Evolutionary conservation across 1,140 invertebrate species (phyloP), one percentile per base, ranked within the genome.

Genomic region (Sitobion miscanthi): DNA sequence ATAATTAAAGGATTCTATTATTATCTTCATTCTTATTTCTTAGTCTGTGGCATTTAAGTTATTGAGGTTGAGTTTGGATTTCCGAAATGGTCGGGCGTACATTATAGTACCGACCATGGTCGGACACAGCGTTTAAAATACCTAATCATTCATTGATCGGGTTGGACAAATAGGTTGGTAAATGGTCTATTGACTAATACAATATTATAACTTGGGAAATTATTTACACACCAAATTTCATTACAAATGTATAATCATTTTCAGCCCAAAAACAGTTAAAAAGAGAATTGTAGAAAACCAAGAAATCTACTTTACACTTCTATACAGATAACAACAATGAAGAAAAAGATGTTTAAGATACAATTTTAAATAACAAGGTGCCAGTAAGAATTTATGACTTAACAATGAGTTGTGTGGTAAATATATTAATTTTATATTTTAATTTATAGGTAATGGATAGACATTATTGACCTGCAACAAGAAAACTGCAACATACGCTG

Each of bases 111-210:
- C 42, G 2, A 42, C 3, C 42, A 42, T 42, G 42, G 42, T 4
- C 42, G 2, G 42, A 42, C 42, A 42, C 42, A 42, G 42, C 42
- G 85, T 97, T 97, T 94, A 98, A 98, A 95, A 97, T 97, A 94
- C 93, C 93, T 3, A 35, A 35, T 35, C 35, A 96, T 25, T 99
- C 98, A 0, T 94, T 98, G 25, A 95, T 99, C 14, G 98, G 98
- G 2, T 95, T 99, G 42, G 98, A 99, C 95, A 97, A 97, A 95
- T 95, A 99, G 91, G 98, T 98, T 17, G 96, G 94, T 95, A 94
- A 94, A 25, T 89, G 62, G 45, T 69, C 82, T 87, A 49, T 42
- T 42, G 42, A 42, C 42, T 42, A 42, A 91, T 17, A 54, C 23
- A 42, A 42, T 42, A 38, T 54, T 69, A 89, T 25, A 35, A n/a